Evolutionary conservation across 1,140 invertebrate genomes (phyloP), one percentile per base, ranked within the genome.

Genomic region (Aphidius ervi): DNA sequence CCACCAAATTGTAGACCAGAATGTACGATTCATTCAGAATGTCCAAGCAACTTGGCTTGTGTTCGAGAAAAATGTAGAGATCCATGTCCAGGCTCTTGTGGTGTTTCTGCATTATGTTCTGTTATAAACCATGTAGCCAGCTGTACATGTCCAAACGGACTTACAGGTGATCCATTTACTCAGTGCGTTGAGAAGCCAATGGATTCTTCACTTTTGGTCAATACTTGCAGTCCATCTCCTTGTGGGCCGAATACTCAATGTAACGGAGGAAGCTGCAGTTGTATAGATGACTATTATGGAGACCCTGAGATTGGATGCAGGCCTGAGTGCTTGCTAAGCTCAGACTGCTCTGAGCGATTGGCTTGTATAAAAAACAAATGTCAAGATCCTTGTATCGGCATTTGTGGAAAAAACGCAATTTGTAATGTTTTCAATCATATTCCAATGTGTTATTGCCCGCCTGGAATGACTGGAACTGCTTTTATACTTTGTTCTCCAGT

Each of bases 391-490:
- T 90, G 88, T 71, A 82, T 82, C n/a, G 88, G 87, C 16, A 84
- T 85, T 10, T 91, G 89, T 75, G 88, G 88, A 50, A 61, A 82
- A 31, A 81, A 82, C 63, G 84, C 88, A 9, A 69, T 82, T 3
- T 90, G 89, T 68, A 76, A 66, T 62, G 84, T 87, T 40, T 78
- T 84, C n/a, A 87, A 87, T 72, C 85, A 88, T 63, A 84, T 80
- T 56, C 83, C 87, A n/a, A 82, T 84, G 48, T 89, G 87, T 69
- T 82, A 82, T 46, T 91, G 89, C 74, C 76, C 82, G 48, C 76
- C 83, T 58, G 85, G 86, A 61, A 89, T 82, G 70, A 83, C 82
- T 7, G 89, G 90, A 60, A 88, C 88, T 74, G 87, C 89, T n/a
- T 88, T 89, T 65, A 75, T 84, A 57, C 74, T 82, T 55, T 90